Conservation (phyloP, 2,113 vertebrate genomes). For the Isurus oxyrinchus region DNA sequence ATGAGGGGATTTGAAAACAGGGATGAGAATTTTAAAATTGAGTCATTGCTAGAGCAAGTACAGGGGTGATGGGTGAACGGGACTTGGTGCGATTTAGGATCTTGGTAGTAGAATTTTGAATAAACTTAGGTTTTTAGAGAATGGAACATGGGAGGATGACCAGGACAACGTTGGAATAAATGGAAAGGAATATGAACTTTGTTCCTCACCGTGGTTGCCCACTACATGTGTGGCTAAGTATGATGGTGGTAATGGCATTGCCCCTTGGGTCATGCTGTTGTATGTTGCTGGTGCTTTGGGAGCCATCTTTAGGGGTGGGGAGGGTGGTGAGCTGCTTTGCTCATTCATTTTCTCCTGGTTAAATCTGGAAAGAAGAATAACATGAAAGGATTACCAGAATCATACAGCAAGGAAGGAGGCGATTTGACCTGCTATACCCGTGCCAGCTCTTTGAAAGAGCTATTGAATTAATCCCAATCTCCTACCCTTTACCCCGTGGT, state of each 20-base stretch:
- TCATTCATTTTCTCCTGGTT: slow-evolving; percentile 36
- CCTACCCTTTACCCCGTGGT: too few relatives aligned
- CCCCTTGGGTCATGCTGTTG: too few relatives aligned
- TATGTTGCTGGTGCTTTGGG: slow-evolving; percentile 22
- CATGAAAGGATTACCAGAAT: slow-evolving; percentile 31
- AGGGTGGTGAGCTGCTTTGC: not conserved
- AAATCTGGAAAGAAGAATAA: slow-evolving; percentile 28
- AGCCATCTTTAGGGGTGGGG: not conserved
- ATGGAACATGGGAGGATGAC: not conserved
- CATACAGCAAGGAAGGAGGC: not conserved
- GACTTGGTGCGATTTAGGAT: not conserved
- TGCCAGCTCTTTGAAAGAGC: not conserved
- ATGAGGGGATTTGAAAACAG: not conserved
- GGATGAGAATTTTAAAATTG: not conserved
- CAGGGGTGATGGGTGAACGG: too few relatives aligned
- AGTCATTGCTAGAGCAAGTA: too few relatives aligned
- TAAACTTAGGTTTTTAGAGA: not conserved
- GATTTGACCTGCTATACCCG: not conserved
- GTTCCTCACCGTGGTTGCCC: not conserved
- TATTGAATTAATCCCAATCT: not conserved
- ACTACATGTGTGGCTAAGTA: rapidly evolving
- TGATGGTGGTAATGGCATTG: not conserved
- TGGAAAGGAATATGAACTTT: not conserved
- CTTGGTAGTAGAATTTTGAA: not conserved
- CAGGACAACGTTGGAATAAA: not conserved